A percentile compares a stretch with the other conserved stretches of the same genome.
Conservation (phyloP, 1,140 invertebrate genomes). For the Tetramorium simillimum region DNA sequence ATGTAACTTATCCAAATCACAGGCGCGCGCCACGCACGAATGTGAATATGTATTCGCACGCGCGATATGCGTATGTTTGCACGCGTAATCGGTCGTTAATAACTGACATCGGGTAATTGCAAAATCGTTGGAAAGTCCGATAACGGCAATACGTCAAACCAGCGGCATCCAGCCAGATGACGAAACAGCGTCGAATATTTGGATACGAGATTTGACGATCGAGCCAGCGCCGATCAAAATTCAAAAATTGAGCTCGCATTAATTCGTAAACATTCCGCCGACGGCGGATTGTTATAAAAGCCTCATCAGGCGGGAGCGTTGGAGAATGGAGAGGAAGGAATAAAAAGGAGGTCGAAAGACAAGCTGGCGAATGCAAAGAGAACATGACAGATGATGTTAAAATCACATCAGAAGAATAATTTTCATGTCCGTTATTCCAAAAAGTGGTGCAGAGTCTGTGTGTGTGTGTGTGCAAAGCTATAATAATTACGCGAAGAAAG, state of each 20-base stretch:
- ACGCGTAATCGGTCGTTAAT: conserved; percentile 60
- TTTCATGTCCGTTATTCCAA: background rate
- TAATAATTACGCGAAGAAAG: background rate
- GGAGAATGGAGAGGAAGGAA: too few species aligned
- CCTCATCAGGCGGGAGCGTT: background rate
- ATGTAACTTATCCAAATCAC: conserved; percentile 54
- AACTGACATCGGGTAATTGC: conserved; percentile 54
- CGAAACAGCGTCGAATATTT: conserved; percentile 48
- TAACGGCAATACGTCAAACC: conserved; percentile 53
- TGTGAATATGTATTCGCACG: background rate
- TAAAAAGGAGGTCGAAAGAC: too few species aligned
- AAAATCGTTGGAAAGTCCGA: conserved; percentile 51
- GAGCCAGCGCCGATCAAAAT: background rate
- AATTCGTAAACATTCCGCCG: conserved; percentile 2
- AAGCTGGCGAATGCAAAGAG: too few species aligned
- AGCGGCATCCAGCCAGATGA: conserved; percentile 37
- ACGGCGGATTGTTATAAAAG: background rate
- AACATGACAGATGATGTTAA: too few species aligned
- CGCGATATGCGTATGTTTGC: conserved; percentile 45
- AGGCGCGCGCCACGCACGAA: background rate
- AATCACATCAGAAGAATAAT: too few species aligned
- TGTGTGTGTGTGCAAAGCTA: background rate
- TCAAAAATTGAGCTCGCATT: background rate
- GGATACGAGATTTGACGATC: background rate
- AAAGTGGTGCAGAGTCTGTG: background rate